phyloP scores from a whole-genome alignment of 2,888 invertebrate species.

The Drosophila neonasuta region DNA sequence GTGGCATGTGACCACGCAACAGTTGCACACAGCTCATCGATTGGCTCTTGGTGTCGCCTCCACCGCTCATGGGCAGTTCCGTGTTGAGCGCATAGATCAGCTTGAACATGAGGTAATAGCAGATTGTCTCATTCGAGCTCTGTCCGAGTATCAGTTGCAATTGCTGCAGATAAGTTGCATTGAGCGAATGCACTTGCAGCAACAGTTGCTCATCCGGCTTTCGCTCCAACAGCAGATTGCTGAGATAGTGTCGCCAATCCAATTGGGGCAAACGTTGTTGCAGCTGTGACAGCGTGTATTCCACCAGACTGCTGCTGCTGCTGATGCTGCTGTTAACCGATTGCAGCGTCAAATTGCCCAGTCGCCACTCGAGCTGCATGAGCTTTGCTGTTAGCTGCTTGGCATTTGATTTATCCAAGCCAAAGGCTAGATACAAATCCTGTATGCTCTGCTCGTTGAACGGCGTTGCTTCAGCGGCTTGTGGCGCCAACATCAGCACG shows the following conservation, averaged over 20 bases:
- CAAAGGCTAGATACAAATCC: slow-evolving; percentile 59
- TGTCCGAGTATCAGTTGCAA: slow-evolving; percentile 44
- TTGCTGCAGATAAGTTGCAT: slow-evolving; percentile 53
- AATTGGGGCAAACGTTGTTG: slow-evolving; percentile 53
- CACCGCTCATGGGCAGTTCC: slow-evolving; percentile 52
- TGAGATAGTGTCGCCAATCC: slow-evolving; percentile 68
- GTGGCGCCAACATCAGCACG: slow-evolving; percentile 62
- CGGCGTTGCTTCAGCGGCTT: slow-evolving; percentile 22
- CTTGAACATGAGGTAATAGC: slow-evolving; percentile 75
- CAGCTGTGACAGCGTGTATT: slow-evolving; percentile 55
- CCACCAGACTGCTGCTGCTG: slow-evolving; percentile 9
- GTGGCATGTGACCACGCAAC: slow-evolving; percentile 69
- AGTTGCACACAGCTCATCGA: slow-evolving; percentile 59
- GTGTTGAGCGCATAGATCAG: slow-evolving; percentile 62
- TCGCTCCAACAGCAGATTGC: slow-evolving; percentile 44
- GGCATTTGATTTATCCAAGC: slow-evolving; percentile 55
- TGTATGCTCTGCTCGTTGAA: slow-evolving; percentile 42
- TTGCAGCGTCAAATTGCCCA: slow-evolving; percentile 52
- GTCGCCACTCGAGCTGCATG: slow-evolving; percentile 58
- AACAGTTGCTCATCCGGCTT: slow-evolving; percentile 29
- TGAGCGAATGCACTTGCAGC: slow-evolving; percentile 59
- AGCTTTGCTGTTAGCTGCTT: slow-evolving; percentile 41
- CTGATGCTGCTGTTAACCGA: slow-evolving; percentile 29
- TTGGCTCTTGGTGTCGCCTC: slow-evolving; percentile 9
- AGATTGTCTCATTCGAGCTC: slow-evolving; percentile 71